phyloP scores from a whole-genome alignment of 1,140 invertebrate species.

The Wiebesia pumilae region DNA sequence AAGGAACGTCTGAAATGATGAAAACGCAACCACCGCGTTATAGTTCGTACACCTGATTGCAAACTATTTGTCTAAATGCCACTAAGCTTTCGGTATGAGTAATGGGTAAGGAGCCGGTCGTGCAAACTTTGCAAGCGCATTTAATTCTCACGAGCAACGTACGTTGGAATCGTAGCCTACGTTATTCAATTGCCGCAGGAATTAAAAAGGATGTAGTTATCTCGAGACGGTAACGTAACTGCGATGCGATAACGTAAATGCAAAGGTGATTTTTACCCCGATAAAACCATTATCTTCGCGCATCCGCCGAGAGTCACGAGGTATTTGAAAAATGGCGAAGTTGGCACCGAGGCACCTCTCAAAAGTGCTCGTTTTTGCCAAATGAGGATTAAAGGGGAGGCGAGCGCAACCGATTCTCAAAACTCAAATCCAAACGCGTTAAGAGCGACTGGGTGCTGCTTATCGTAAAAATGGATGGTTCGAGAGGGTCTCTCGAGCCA shows the following conservation, averaged over 20 bases:
- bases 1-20: not conserved
- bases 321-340: not conserved
- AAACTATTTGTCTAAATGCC: conserved; percentile 17
- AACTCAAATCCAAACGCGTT: no score
- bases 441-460: no score
- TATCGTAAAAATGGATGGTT: no score
- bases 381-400: no score
- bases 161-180: not conserved
- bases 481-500: no score
- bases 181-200: not conserved
- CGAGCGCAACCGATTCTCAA: no score
- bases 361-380: no score
- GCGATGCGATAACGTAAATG: not conserved
- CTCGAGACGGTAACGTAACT: no score
- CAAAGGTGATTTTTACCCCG: not conserved
- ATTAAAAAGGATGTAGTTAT: not conserved
- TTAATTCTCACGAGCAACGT: not conserved
- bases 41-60: not conserved
- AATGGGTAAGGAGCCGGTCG: not conserved
- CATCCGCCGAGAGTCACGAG: not conserved
- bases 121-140: not conserved
- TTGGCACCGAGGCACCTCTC: no score
- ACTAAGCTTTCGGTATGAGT: not conserved
- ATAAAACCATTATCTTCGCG: not conserved
- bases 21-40: not conserved